Percentiles rank a stretch among this genome's conserved stretches.
phyloP scores from a whole-genome alignment of 2,888 invertebrate genomes.

The Tridacna gigas region DNA sequence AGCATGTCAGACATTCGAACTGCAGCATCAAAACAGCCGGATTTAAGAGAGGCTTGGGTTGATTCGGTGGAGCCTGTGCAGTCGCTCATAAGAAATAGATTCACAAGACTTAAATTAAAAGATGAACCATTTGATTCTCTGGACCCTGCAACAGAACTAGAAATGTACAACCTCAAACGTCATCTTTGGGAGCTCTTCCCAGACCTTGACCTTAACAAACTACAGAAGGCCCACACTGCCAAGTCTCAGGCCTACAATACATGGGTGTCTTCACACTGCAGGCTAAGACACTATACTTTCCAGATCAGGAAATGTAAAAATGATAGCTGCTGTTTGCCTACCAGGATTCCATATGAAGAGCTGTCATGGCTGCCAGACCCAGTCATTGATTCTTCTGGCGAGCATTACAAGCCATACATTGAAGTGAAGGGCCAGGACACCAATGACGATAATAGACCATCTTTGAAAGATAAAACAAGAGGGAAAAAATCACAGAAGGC shows the following conservation, averaged over 20 bases:
- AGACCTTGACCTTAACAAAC: constrained; percentile 30
- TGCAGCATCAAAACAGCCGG: not conserved
- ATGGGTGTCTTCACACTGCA: constrained; percentile 49
- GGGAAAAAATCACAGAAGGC: not conserved
- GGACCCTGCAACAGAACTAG: constrained; percentile 23
- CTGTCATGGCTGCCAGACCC: constrained; percentile 59
- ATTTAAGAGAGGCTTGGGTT: constrained; percentile 18
- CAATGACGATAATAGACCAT: constrained; percentile 43
- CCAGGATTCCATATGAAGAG: not conserved
- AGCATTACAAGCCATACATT: constrained; percentile 42
- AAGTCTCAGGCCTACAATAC: constrained; percentile 34
- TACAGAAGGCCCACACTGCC: constrained; percentile 36
- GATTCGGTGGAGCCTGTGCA: constrained; percentile 36
- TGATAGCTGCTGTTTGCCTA: constrained; percentile 40
- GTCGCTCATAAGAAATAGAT: constrained; percentile 19
- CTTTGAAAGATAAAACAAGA: constrained; percentile 18
- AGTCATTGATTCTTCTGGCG: constrained; percentile 33
- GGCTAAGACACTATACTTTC: constrained; percentile 45
- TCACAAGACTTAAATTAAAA: constrained; percentile 31
- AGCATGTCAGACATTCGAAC: constrained; percentile 27
- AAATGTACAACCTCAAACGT: constrained; percentile 26
- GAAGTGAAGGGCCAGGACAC: constrained; percentile 26
- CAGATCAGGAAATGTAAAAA: constrained; percentile 56
- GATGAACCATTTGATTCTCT: constrained; percentile 2
- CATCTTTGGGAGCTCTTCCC: constrained; percentile 40